Conservation (phyloP, 2,888 invertebrate genomes). For the Thecocarcelia acutangulata region DNA sequence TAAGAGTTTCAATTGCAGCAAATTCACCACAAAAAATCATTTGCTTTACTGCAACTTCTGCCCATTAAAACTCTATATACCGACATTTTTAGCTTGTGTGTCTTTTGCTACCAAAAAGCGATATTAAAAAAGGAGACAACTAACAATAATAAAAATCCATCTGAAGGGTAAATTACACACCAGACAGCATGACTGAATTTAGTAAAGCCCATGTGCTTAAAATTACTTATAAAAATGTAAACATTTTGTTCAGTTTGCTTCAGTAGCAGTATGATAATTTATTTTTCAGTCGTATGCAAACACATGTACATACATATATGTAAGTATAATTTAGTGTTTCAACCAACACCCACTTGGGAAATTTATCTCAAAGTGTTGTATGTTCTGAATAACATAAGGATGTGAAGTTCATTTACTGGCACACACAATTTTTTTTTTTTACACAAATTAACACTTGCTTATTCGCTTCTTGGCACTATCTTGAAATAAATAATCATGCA, state of each 20-base stretch:
- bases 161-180: not conserved
- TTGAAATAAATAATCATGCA: constrained; percentile 15
- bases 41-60: too few species aligned
- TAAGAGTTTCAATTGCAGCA: too few species aligned
- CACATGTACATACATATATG: too few species aligned
- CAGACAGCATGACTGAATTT: not conserved
- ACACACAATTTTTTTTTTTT: not conserved
- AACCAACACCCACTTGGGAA: constrained; percentile 6
- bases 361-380: not conserved
- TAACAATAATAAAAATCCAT: constrained; percentile 13
- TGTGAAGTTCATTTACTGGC: not conserved
- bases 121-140: too few species aligned
- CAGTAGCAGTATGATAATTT: constrained; percentile 55
- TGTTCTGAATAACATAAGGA: too few species aligned
- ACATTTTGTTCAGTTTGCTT: constrained; percentile 52
- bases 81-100: too few species aligned
- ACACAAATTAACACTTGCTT: not conserved
- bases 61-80: too few species aligned
- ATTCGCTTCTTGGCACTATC: not conserved
- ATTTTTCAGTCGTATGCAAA: constrained; percentile 26
- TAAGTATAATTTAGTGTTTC: too few species aligned
- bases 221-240: constrained; percentile 6
- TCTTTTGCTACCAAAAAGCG: too few species aligned
- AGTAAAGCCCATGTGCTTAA: not conserved
- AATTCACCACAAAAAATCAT: too few species aligned